Evolutionary conservation across 2,113 vertebrate genomes (phyloP), one percentile per base, ranked within the genome.

Genomic region (Archilochus colubris): DNA sequence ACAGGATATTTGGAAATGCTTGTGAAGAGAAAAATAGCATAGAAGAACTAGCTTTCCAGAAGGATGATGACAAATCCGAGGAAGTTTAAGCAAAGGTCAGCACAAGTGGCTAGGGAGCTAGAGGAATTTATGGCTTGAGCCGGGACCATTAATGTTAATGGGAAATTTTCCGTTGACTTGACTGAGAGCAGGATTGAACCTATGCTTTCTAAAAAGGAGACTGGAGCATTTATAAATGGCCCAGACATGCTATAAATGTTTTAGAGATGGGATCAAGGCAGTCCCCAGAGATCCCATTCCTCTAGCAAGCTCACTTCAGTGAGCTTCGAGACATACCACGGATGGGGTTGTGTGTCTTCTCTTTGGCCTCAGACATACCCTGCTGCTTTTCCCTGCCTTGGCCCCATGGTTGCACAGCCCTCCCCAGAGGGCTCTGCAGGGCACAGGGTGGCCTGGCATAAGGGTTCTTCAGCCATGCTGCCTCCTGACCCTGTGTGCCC

Each of bases 41-140:
- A 87, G 77, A 59, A 92, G 16, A 59, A 50, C 79, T 95, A 66
- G 63, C 85, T 96, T 93, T 92, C 79, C 89, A 91, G 92, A 91
- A 92, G 28, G 62, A 93, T 86, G 68, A 81, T 93, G 79, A 94
- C 93, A 95, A 93, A 92, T 89, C 54, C 0, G 0, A 93, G 89
- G 92, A 94, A 91, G 89, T 95, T 96, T 95, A 95, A 96, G 75
- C 72, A 95, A 89, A 96, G 92, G 95, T 94, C 95, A 95, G 91
- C 77, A 82, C 57, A 91, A 95, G 73, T 76, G 94, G 86, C 94
- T 95, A 23, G 94, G 94, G 94, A 96, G 70, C 93, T 91, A 3
- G 86, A 96, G 92, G 95, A 95, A 96, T 96, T 94, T 93, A 95
- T 95, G 88, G 64, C 91, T 95, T 90, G 79, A 96, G 86, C 82